Evolutionary conservation across 2,888 invertebrate species (phyloP).

Genomic region (Brachyptera putata): DNA sequence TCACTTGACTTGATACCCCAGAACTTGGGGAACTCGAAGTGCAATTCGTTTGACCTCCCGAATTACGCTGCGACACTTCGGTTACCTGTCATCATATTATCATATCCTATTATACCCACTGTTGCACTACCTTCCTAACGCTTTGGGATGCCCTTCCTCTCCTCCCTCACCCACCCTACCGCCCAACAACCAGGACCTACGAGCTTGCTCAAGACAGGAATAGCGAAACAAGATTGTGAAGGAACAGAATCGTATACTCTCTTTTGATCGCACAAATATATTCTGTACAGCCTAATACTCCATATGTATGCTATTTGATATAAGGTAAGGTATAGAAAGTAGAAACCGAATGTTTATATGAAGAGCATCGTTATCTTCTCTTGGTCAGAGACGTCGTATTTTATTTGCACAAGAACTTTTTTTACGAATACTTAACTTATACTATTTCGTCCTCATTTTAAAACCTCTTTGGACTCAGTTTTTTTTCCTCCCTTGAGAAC

Average conservation of each 20-base stretch:
- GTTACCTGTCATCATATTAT: slow-evolving; percentile 42
- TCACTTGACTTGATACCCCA: slow-evolving; percentile 47
- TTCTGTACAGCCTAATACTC: too few relatives aligned
- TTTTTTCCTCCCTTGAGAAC: background rate
- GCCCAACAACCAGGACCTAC: too few relatives aligned
- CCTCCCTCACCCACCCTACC: too few relatives aligned
- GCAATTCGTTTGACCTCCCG: slow-evolving; percentile 47
- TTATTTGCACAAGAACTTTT: slow-evolving; percentile 11
- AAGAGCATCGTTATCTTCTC: too few relatives aligned
- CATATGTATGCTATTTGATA: too few relatives aligned
- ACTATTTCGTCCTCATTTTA: slow-evolving; percentile 9
- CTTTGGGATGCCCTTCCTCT: background rate
- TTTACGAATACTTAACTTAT: slow-evolving; percentile 14
- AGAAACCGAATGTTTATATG: too few relatives aligned
- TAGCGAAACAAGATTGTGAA: background rate
- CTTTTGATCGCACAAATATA: too few relatives aligned
- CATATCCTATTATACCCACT: background rate
- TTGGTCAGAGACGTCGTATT: background rate
- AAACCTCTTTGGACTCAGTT: slow-evolving; percentile 4
- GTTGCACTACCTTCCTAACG: background rate
- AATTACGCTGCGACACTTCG: slow-evolving; percentile 47
- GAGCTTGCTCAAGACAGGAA: too few relatives aligned
- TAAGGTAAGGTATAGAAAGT: too few relatives aligned
- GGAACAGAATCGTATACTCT: too few relatives aligned
- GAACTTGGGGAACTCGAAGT: slow-evolving; percentile 48